These are phyloP conservation scores for Coregonus ussuriensis DNA, from an alignment of 2,797 vertebrate genomes.

Conservation along the genomic window DNA sequence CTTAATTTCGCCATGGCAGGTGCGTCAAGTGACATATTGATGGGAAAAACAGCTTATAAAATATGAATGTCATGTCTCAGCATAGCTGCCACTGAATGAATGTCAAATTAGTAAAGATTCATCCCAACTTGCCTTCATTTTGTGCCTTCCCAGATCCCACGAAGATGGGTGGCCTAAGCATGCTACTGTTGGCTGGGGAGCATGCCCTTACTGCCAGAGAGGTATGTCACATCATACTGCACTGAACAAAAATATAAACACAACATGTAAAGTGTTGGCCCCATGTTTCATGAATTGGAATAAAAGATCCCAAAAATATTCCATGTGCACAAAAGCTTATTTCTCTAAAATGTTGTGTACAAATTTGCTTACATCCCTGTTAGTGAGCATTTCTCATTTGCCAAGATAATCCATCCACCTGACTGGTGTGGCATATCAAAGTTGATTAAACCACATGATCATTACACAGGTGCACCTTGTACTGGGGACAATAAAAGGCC, in stretches of 20 bases:
- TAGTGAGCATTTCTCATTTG: no score
- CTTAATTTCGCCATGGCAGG: conserved; percentile 98
- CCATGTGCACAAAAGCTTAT: no score
- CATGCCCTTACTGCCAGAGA: conserved; percentile 93
- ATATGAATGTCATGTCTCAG: not conserved
- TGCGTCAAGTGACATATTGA: conserved; percentile 61
- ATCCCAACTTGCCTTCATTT: not conserved
- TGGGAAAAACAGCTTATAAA: not conserved
- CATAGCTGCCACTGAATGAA: not conserved
- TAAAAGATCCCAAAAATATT: no score
- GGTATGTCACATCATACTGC: conserved; percentile 69
- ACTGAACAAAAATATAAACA: conserved; percentile 5
- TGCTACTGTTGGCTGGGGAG: conserved; percentile 96
- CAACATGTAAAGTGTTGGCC: no score
- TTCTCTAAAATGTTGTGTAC: no score
- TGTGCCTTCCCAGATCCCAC: conserved; percentile 83
- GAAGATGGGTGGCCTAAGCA: conserved; percentile 97
- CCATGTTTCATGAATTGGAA: no score
- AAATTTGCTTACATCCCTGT: no score
- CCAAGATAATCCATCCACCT: no score
- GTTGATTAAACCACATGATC: no score
- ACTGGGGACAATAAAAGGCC: no score
- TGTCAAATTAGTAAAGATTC: not conserved
- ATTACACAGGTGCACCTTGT: no score
- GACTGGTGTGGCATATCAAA: no score